These are phyloP conservation scores for Merodon equestris DNA, from an alignment of 2,888 invertebrate genomes.

Conservation along the genomic window DNA sequence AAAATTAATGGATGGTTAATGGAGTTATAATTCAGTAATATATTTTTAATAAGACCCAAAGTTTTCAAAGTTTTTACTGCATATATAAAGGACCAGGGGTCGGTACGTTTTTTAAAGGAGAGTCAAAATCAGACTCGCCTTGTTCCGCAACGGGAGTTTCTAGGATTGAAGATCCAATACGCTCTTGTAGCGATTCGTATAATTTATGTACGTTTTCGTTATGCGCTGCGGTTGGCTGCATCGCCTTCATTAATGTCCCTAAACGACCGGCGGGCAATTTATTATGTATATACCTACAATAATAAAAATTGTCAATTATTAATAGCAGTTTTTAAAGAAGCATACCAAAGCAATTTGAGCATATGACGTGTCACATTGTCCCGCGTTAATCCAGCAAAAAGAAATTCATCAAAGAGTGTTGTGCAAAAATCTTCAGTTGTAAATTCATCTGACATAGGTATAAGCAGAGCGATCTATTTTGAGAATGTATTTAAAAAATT, in stretches of 20 bases:
- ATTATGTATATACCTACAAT: conserved; percentile 89
- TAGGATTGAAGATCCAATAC: conserved; percentile 84
- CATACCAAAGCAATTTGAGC: conserved; percentile 94
- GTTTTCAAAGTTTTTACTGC: conserved; percentile 55
- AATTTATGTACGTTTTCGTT: conserved; percentile 90
- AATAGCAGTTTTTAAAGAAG: not conserved
- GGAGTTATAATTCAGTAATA: not conserved
- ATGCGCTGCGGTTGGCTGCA: conserved; percentile 85
- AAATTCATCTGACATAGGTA: conserved; percentile 95
- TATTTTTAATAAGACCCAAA: not conserved
- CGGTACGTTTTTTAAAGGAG: conserved; percentile 91
- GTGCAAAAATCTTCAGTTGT: conserved; percentile 96
- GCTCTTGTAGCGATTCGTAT: conserved; percentile 88
- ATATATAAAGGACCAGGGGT: conserved; percentile 86
- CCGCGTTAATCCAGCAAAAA: conserved; percentile 91
- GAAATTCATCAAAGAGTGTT: conserved; percentile 96
- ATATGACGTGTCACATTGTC: conserved; percentile 96
- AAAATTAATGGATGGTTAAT: too few species aligned
- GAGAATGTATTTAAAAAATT: not conserved
- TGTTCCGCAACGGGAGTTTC: conserved; percentile 84
- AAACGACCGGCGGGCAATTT: conserved; percentile 88
- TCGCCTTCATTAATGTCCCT: conserved; percentile 84
- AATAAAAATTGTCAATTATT: not conserved
- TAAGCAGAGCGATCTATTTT: conserved; percentile 83
- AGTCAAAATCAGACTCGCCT: conserved; percentile 87